These are phyloP conservation scores for Aelia acuminata DNA, from an alignment of 2,888 invertebrate species.

Conservation along the genomic window DNA sequence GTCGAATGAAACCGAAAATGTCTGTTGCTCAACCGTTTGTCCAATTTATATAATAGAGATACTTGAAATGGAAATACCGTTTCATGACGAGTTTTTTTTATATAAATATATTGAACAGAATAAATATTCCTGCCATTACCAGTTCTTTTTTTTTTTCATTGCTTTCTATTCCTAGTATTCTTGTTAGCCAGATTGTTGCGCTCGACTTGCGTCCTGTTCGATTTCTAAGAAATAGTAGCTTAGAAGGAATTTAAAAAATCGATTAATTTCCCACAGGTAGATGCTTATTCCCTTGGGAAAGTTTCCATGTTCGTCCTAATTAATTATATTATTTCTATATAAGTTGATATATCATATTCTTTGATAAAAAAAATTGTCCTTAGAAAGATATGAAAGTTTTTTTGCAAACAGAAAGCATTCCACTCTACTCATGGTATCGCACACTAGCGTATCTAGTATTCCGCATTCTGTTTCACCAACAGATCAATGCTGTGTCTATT, in stretches of 20 bases:
- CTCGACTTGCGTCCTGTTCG: not conserved
- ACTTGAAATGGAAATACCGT: not conserved
- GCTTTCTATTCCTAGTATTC: conserved; percentile 6
- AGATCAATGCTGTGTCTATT: too few species aligned
- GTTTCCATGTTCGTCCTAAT: not conserved
- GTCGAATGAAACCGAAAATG: too few species aligned
- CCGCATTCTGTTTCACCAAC: too few species aligned
- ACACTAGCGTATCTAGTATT: too few species aligned
- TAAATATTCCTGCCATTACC: not conserved
- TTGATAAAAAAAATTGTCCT: too few species aligned
- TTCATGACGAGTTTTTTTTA: not conserved
- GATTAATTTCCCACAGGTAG: not conserved
- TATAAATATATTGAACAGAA: conserved; percentile 2
- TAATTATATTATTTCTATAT: not conserved
- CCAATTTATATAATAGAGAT: not conserved
- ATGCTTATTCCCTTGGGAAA: not conserved
- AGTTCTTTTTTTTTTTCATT: not conserved
- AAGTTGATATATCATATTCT: not conserved
- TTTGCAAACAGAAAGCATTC: too few species aligned
- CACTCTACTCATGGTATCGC: too few species aligned
- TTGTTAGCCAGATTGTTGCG: conserved; percentile 17
- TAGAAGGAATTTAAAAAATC: not conserved
- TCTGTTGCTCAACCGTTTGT: too few species aligned
- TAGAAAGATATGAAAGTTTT: too few species aligned
- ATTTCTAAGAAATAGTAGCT: not conserved